A percentile compares a stretch with the other conserved stretches of the same genome.
phyloP scores from a whole-genome alignment of 2,797 vertebrate species.

The Tamandua tetradactyla region DNA sequence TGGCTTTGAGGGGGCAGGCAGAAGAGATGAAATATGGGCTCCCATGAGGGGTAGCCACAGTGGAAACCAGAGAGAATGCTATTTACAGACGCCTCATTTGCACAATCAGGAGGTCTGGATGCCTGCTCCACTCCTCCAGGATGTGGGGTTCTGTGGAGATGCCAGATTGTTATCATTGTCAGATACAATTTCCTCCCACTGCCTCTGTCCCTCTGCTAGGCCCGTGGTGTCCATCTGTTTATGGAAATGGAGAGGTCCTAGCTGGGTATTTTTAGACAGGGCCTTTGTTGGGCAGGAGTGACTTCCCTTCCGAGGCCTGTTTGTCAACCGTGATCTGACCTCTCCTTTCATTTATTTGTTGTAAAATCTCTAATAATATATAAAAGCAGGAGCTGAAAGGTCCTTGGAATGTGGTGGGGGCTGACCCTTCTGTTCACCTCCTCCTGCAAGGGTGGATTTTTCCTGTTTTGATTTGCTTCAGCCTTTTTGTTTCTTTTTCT shows the following conservation, averaged over 20 bases:
- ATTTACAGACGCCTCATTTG: slow-evolving; percentile 73
- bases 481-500: slow-evolving; percentile 35
- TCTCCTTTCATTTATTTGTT: slow-evolving; percentile 41
- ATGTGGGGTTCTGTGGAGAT: slow-evolving; percentile 83
- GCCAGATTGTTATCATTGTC: slow-evolving; percentile 85
- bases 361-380: slow-evolving; percentile 41
- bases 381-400: slow-evolving; percentile 26
- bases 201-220: slow-evolving; percentile 81
- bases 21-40: neutral
- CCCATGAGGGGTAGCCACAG: neutral
- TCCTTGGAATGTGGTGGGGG: slow-evolving; percentile 17
- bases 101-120: slow-evolving; percentile 77
- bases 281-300: slow-evolving; percentile 78
- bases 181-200: slow-evolving; percentile 86
- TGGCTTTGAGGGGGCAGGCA: neutral
- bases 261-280: slow-evolving; percentile 85
- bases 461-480: slow-evolving; percentile 68
- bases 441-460: slow-evolving; percentile 43
- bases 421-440: slow-evolving; percentile 41
- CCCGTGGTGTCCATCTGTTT: slow-evolving; percentile 85
- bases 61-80: slow-evolving; percentile 57
- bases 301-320: slow-evolving; percentile 56
- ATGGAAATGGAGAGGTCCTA: slow-evolving; percentile 83
- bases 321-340: slow-evolving; percentile 28
- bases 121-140: slow-evolving; percentile 68